Evolutionary conservation across 2,797 vertebrate species (phyloP), one percentile per base, ranked within the genome.

Genomic region (Steatocranus sp.): DNA sequence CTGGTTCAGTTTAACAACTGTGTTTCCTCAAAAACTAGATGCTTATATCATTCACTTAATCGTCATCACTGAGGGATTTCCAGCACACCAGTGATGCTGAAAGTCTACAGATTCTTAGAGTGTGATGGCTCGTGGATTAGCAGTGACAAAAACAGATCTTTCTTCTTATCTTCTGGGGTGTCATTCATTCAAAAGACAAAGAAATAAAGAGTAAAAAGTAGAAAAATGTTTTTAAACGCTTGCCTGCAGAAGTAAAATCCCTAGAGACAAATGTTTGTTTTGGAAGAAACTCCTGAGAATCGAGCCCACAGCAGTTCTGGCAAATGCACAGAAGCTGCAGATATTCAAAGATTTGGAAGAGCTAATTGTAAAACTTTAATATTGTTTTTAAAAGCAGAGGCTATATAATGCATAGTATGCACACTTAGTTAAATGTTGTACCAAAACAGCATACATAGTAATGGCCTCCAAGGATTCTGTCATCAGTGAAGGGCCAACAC

Each of bases 261-360:
- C 76, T 8, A 11, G 43, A 78, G 49, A 70, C 54, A 41, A 66
- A 79, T 23, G 32, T 89, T 83, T 84, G 54, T 83, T 81, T 86
- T 79, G 43, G 27, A 51, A 68, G 70, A 82, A 48, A 25, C 82
- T 15, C 58, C 56, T 58, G 82, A 90, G 81, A 86, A 36, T 51
- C 36, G 7, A 86, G 80, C 75, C 81, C 75, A 58, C 54, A 53
- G 75, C 49, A 4, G 75, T 75, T 68, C 76, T 79, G 81, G 78
- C 76, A 79, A 78, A 85, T 9, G 76, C 66, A 54, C 80, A 56
- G 43, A 66, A 63, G 36, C 50, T 46, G n/a, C 58, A 70, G 75
- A 81, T 12, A 32, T 74, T 83, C 66, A 76, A 49, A 20, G 63
- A 79, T 81, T n/a, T 15, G 6, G 27, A 74, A 38, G 63, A 18